Base-by-base conservation (phyloP, 1,140 invertebrate genomes). In the Metopolophium dirhodum region DNA sequence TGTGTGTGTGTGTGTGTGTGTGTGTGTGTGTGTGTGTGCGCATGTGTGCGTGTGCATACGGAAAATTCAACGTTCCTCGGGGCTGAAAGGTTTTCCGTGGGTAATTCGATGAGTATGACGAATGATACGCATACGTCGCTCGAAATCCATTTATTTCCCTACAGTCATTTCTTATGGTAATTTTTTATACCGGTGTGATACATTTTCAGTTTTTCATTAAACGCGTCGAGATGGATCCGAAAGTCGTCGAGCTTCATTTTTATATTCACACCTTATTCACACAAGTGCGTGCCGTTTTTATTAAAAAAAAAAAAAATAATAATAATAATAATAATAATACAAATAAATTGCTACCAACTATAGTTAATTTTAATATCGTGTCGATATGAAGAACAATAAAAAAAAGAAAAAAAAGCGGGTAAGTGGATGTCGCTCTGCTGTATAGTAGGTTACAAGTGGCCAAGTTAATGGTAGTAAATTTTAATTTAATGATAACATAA, bases 91-190 rank as follows among this genome's bases (percentile, higher is more conserved):
- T 26, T 57, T 57, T 89, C 49, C 22, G 22, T 4, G 88, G 88
- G 30, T 92, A 83, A 92, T 92, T 92, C 91, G 47, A 92, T 83
- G 91, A 83, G 91, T 92, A 82, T 83, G 91, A 92, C 91, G 47
- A 92, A 92, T 92, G 77, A 51, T 83, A 77, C 30, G 45, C 51
- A 68, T 83, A 85, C 77, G 45, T 51, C 90, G 41, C 35, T 20
- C 47, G 61, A 45, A 85, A 92, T 82, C n/a, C 91, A 92, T 92
- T 92, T 92, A 83, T 92, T 92, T 54, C 77, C n/a, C 47, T 18
- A 92, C 47, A 83, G 91, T 92, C 14, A 91, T 82, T 83, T 91
- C 30, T 83, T 91, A 91, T 77, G 90, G 90, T 83, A 91, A 91
- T 91, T 82, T 83, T 91, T 91, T 91, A 91, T 45, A 30, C 26